Percentiles rank a stretch among this genome's conserved stretches.
Conservation (phyloP, 53 echinoderm and acorn worm genomes). For the Holothuria leucospilota region DNA sequence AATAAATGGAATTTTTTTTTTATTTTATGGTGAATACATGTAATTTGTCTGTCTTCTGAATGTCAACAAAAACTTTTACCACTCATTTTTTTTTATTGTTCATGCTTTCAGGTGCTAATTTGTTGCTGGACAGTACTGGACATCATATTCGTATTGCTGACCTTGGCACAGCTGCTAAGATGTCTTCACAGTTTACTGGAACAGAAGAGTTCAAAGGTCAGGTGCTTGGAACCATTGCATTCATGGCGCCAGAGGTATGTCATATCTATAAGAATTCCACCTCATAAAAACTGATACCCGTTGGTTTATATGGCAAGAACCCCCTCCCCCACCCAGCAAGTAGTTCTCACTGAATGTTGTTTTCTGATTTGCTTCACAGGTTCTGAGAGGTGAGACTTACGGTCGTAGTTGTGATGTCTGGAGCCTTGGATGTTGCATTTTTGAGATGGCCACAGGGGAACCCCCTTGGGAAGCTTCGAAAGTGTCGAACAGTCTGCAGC, state of each 20-base stretch:
- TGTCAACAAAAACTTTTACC: no score
- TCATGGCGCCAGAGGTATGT: conserved; percentile 98
- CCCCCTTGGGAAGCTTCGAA: conserved; percentile 90
- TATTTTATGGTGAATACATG: no score
- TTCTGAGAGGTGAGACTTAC: conserved; percentile 92
- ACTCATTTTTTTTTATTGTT: not conserved
- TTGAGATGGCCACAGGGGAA: conserved; percentile 90
- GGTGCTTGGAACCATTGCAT: conserved; percentile 93
- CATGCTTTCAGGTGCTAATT: conserved; percentile 83
- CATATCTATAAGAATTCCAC: no score
- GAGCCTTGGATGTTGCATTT: conserved; percentile 95
- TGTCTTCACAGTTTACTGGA: conserved; percentile 90
- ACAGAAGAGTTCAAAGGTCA: conserved; percentile 99
- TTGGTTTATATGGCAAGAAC: not conserved
- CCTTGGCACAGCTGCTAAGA: conserved; percentile 93
- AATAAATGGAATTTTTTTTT: not conserved
- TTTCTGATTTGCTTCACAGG: conserved; percentile 49
- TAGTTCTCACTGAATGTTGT: not conserved
- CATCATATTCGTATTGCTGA: conserved; percentile 94
- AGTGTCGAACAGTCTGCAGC: conserved; percentile 89
- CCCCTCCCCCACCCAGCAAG: not conserved
- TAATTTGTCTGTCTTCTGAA: no score
- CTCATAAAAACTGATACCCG: no score
- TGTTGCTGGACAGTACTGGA: conserved; percentile 95
- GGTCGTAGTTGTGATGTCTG: conserved; percentile 95